Base-by-base conservation (phyloP, 2,888 invertebrate genomes). In the Cephus sareptanus region DNA sequence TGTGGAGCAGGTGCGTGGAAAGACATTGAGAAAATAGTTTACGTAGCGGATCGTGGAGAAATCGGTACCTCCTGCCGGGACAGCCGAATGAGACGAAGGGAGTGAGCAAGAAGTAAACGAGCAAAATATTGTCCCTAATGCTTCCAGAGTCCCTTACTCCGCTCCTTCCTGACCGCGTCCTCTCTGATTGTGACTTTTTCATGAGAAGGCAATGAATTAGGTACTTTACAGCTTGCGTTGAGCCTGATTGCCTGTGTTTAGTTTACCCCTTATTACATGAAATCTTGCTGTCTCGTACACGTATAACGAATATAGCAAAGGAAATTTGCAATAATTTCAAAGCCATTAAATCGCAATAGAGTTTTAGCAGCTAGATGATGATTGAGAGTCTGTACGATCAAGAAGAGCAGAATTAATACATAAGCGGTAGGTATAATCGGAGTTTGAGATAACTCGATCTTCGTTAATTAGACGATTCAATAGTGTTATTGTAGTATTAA, bases 11-110 rank as follows among this genome's bases (percentile, higher is more conserved):
- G 56, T 56, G 56, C 56, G 23, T 23, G 56, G 56, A 56, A 56
- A 56, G 56, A 56, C 56, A 71, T 71, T 34, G 71, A 71, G 71
- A 34, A 71, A 71, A 71, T 71, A 34, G 71, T 71, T 71, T 71
- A 71, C 31, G 31, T 31, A 71, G 31, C 3, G 71, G 71, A 71
- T 71, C 71, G 33, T 31, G 71, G 71, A 71, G 31, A 71, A 71
- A 71, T 71, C 71, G 71, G 34, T 34, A 34, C 33, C 31, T 71
- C 71, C 33, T 71, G 71, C 31, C 33, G 71, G 34, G 71, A 71
- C 31, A 33, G 71, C 71, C 71, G 71, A 23, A 56, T 75, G 75
- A 75, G 74, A 75, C 15, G 68, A 75, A 75, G 70, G 30, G 69
- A 75, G 71, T 13, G 34, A 56, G 23, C 2, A 56, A 56, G 56